These are phyloP conservation scores for Digitonthophagus gazella DNA, from an alignment of 2,888 invertebrate species.

Conservation along the genomic window DNA sequence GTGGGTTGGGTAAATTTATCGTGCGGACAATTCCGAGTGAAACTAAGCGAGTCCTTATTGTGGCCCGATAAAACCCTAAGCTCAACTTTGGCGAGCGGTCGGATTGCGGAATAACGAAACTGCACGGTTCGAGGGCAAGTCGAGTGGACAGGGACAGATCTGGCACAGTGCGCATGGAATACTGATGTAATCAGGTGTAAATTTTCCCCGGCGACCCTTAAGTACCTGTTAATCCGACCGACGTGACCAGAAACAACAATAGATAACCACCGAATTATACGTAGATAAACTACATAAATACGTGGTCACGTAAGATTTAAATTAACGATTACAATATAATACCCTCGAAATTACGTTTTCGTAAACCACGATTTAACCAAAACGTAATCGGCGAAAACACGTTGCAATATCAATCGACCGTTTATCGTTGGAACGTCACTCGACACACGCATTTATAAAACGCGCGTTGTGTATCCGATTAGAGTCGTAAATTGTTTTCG, in stretches of 20 bases:
- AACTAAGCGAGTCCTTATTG: slow-evolving; percentile 37
- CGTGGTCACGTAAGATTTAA: background rate
- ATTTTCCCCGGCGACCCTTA: slow-evolving; percentile 37
- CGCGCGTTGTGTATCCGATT: slow-evolving; percentile 1
- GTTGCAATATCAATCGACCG: background rate
- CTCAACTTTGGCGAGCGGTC: slow-evolving; percentile 31
- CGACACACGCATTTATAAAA: slow-evolving; percentile 9
- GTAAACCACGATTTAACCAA: no score
- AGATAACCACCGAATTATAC: background rate
- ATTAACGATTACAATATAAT: no score
- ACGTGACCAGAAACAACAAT: slow-evolving; percentile 9
- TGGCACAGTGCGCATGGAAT: slow-evolving; percentile 41
- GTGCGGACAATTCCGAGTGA: slow-evolving; percentile 24
- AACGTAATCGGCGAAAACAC: no score
- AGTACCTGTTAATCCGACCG: slow-evolving; percentile 44
- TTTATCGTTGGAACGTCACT: background rate
- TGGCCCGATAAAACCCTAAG: slow-evolving; percentile 32
- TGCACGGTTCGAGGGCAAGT: slow-evolving; percentile 42
- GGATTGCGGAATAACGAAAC: slow-evolving; percentile 41
- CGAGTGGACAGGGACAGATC: slow-evolving; percentile 45
- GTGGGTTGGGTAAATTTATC: background rate
- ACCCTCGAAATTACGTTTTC: no score
- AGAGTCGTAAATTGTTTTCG: slow-evolving; percentile 13
- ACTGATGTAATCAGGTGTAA: slow-evolving; percentile 48
- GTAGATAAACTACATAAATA: background rate